A percentile compares a stretch with the other conserved stretches of the same genome.
Evolutionary conservation across 2,797 vertebrate genomes (phyloP).

Genomic region (Notoglanidium macrostoma): DNA sequence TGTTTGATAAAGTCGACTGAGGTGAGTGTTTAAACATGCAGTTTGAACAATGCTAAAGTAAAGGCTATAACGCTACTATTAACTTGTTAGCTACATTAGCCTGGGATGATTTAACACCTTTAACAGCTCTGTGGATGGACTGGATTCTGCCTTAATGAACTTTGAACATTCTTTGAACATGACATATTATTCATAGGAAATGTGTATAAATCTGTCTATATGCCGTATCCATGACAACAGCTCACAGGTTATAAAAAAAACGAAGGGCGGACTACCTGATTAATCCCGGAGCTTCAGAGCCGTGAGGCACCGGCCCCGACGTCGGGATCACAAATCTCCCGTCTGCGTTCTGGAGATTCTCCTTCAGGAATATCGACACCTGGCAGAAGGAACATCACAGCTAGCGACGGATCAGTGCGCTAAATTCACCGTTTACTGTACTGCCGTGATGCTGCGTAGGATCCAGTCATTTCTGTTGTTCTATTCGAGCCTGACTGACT

Average conservation of each 20-base stretch:
- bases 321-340: slow-evolving; percentile 73
- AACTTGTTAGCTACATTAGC: neutral
- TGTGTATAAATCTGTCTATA: neutral
- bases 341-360: slow-evolving; percentile 68
- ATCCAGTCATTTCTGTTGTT: neutral
- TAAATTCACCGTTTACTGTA: neutral
- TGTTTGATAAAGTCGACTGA: too few species aligned
- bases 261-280: slow-evolving; percentile 75
- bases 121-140: neutral
- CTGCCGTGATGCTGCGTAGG: neutral
- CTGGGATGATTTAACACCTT: neutral
- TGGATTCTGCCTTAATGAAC: neutral
- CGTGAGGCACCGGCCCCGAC: slow-evolving; percentile 85
- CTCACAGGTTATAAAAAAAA: neutral
- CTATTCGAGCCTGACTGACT: neutral
- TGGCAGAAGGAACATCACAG: slow-evolving; percentile 44
- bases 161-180: neutral
- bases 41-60: neutral
- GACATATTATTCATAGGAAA: neutral
- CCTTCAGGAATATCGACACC: slow-evolving; percentile 72
- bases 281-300: slow-evolving; percentile 84
- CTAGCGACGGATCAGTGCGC: neutral
- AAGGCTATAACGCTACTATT: neutral
- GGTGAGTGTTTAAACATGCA: too few species aligned
- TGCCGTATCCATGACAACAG: neutral